A percentile compares a stretch with the other conserved stretches of the same genome.
Conservation (phyloP, 2,113 vertebrate genomes). For the Corapipo altera region DNA sequence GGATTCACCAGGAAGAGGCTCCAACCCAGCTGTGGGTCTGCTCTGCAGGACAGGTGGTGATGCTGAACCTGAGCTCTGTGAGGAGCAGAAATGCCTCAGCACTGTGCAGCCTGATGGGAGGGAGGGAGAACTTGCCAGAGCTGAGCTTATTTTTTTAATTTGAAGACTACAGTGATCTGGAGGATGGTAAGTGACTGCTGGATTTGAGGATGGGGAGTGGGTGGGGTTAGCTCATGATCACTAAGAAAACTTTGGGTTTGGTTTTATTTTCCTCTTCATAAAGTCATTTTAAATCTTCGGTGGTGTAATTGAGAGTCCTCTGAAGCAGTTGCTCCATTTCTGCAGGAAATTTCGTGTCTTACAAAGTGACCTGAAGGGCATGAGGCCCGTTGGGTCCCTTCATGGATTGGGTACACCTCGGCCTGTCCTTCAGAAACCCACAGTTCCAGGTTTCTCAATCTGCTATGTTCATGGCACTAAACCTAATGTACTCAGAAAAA, state of each 20-base stretch:
- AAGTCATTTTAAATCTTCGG: neutral
- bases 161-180: neutral
- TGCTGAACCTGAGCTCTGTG: neutral
- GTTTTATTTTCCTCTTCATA: neutral
- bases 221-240: accelerated
- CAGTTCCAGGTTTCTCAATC: neutral
- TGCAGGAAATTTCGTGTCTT: neutral
- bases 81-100: neutral
- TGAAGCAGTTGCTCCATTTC: neutral
- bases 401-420: accelerated
- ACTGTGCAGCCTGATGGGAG: neutral
- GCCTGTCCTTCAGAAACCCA: neutral
- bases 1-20: neutral
- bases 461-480: neutral
- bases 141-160: neutral
- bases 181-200: neutral
- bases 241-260: neutral
- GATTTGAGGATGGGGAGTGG: neutral
- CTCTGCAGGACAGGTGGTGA: neutral
- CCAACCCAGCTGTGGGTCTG: accelerated
- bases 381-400: neutral
- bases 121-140: neutral
- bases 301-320: neutral
- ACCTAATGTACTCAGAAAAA: neutral
- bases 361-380: neutral